Conservation (phyloP, 2,113 vertebrate species). For the Hystrix brachyura region DNA sequence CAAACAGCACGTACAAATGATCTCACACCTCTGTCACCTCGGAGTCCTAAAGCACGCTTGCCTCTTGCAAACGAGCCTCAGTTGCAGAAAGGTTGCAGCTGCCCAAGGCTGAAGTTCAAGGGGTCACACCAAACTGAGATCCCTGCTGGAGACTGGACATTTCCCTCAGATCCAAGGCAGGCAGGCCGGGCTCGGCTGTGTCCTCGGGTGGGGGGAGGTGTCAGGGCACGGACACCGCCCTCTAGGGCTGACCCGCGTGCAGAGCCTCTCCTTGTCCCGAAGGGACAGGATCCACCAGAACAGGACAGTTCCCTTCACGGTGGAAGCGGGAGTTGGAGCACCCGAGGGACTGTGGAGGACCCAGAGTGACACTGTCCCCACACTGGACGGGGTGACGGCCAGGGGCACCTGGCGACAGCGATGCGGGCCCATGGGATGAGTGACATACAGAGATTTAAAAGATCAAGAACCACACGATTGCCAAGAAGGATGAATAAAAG, state of each 20-base stretch:
- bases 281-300: background rate
- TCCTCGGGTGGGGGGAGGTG: background rate
- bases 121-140: background rate
- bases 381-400: background rate
- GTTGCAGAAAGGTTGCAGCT: background rate
- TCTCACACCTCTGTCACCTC: background rate
- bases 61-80: background rate
- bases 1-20: background rate
- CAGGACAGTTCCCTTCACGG: background rate
- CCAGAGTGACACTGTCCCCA: background rate
- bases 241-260: background rate
- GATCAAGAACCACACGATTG: background rate
- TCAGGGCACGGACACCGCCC: background rate
- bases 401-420: background rate
- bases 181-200: background rate
- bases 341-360: background rate
- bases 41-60: background rate
- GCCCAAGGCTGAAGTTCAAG: background rate
- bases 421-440: background rate
- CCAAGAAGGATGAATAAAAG: background rate
- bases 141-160: background rate
- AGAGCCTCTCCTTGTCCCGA: background rate
- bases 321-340: background rate
- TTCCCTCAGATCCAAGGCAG: background rate
- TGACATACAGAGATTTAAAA: background rate